These are phyloP conservation scores for Thermophis baileyi DNA, from an alignment of 2,113 vertebrate species.

Conservation along the genomic window DNA sequence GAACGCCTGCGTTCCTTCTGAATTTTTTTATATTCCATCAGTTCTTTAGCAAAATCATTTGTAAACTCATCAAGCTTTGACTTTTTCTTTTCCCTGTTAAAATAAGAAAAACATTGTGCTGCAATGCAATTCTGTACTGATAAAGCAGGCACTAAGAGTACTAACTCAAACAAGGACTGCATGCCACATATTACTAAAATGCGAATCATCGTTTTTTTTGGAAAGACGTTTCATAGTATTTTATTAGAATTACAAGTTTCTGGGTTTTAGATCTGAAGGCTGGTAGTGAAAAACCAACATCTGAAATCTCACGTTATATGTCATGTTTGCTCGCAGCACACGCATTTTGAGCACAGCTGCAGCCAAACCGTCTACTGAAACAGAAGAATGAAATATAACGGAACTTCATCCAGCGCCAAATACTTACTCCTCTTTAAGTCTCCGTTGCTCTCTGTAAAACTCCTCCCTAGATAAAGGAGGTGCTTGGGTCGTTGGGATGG, in stretches of 20 bases:
- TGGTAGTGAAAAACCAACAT: constrained; percentile 54
- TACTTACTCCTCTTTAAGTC: constrained; percentile 91
- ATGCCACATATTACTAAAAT: constrained; percentile 72
- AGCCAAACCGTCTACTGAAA: constrained; percentile 52
- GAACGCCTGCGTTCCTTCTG: constrained; percentile 93
- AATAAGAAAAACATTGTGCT: constrained; percentile 65
- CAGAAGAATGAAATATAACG: constrained; percentile 56
- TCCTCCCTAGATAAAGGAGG: constrained; percentile 90
- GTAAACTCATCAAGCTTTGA: constrained; percentile 99
- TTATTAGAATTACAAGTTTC: constrained; percentile 59
- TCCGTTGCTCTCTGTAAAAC: constrained; percentile 86
- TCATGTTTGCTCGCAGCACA: constrained; percentile 60
- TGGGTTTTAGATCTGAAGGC: constrained; percentile 33
- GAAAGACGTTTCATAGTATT: constrained; percentile 58
- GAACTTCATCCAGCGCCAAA: constrained; percentile 40
- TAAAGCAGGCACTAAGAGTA: constrained; percentile 1
- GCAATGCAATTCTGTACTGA: constrained; percentile 11
- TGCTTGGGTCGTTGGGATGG: constrained; percentile 76
- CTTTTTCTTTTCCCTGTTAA: constrained; percentile 89
- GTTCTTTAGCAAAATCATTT: constrained; percentile 99
- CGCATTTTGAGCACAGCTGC: constrained; percentile 49
- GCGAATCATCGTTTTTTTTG: constrained; percentile 59
- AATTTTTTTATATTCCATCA: constrained; percentile 97
- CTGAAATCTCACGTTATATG: constrained; percentile 42
- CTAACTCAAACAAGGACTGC: constrained; percentile 55